Base-by-base conservation (phyloP, 2,888 invertebrate species). In the Ormyrus nitidulus region DNA sequence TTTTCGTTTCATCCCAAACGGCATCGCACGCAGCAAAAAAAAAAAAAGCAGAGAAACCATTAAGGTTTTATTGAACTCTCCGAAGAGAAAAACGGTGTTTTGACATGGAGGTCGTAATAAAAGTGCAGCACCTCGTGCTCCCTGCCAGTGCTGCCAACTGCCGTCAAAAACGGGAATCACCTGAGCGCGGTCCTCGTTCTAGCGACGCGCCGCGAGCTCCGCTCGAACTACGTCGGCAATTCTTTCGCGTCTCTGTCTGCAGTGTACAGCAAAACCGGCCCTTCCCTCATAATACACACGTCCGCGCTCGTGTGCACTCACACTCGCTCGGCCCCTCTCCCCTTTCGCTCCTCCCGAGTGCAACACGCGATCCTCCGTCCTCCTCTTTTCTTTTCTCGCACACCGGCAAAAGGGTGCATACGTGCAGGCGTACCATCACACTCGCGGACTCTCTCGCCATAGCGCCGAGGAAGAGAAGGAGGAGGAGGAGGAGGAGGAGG, bases 81-180 rank as follows among this genome's bases (percentile, higher is more conserved):
- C 19, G 19, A 19, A 19, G 19, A 19, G 19, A 19, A 19, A 19
- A 19, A 19, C 19, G 19, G 19, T 19, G 19, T 19, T 19, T 19
- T 19, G 19, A 19, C 19, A 19, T 19, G 19, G 19, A 19, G 19
- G 19, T 19, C 19, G 19, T 19, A 19, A 19, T 19, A 19, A 19
- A 19, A 19, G 19, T 19, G 19, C 19, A 19, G 19, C 19, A 19
- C 56, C n/a, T 6, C 68, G 19, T n/a, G 19, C 65, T 76, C 89
- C 90, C 86, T 89, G 86, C 88, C 84, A 84, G 89, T 90, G 90
- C 90, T 90, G 90, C 89, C 87, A 88, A 85, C 90, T 90, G 81
- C 81, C 85, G 89, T 85, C 71, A 62, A 59, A 56, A 61, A 75
- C 69, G 68, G 62, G 76, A 86, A 81, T 70, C 64, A 68, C 73